phyloP scores from a whole-genome alignment of 2,113 vertebrate species.

The Shinisaurus crocodilurus region DNA sequence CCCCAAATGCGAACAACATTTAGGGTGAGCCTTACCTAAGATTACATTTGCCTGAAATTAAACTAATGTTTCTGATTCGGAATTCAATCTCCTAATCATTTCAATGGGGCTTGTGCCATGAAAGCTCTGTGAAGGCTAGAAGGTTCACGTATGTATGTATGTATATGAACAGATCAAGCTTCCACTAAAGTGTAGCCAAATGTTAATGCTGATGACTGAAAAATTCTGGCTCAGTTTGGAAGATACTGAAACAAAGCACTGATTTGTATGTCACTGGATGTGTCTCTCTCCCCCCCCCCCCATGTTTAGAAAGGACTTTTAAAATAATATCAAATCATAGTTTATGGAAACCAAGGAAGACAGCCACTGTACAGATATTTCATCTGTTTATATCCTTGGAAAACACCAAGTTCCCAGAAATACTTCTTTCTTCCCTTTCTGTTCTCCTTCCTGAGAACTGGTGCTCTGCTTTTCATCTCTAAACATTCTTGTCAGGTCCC shows the following conservation, averaged over 20 bases:
- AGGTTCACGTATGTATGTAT: neutral
- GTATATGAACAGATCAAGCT: neutral
- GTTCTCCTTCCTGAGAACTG: slow-evolving; percentile 1
- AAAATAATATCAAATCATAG: neutral
- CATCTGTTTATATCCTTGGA: neutral
- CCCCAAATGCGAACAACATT: neutral
- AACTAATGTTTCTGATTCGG: neutral
- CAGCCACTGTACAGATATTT: neutral
- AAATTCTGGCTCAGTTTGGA: too few relatives aligned
- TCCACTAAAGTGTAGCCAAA: neutral
- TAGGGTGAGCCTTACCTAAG: neutral
- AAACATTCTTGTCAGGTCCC: neutral
- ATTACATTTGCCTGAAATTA: neutral
- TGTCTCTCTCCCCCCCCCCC: neutral
- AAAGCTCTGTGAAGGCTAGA: neutral
- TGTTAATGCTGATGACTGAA: neutral
- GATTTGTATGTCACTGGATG: neutral
- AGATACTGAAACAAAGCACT: neutral
- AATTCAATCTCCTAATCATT: neutral
- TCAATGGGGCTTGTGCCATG: neutral
- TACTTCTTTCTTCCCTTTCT: neutral
- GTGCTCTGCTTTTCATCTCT: neutral
- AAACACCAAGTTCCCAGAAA: slow-evolving; percentile 6
- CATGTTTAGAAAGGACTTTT: neutral
- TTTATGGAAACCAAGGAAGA: neutral